Conservation (phyloP, 1,140 invertebrate species). For the Muscidifurax raptorellus region DNA sequence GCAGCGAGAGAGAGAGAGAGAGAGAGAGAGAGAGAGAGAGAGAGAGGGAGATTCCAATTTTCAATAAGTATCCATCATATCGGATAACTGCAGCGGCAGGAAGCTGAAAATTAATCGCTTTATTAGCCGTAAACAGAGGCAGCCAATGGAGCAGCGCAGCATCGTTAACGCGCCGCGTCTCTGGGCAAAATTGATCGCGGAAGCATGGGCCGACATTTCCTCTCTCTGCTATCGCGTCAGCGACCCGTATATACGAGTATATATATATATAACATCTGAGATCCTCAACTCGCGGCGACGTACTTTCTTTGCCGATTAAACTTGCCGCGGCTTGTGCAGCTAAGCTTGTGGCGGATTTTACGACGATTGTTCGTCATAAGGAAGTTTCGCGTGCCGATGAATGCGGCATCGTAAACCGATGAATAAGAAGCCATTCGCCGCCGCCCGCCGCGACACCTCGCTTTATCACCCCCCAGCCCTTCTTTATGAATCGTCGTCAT, state of each 20-base stretch:
- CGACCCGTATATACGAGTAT: too few relatives aligned
- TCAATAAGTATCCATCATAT: not conserved
- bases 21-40: too few relatives aligned
- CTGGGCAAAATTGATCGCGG: constrained; percentile 34
- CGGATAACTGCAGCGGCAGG: not conserved
- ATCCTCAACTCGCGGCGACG: not conserved
- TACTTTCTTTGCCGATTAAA: constrained; percentile 39
- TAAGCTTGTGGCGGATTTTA: constrained; percentile 55
- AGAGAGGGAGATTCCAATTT: not conserved
- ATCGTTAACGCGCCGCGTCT: constrained; percentile 7
- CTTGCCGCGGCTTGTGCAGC: not conserved
- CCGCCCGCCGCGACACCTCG: not conserved
- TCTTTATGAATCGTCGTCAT: not conserved
- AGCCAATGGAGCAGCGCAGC: not conserved
- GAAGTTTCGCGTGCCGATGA: constrained; percentile 57
- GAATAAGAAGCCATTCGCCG: constrained; percentile 59
- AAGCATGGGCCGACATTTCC: not conserved
- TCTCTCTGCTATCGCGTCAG: not conserved
- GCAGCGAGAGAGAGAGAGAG: too few relatives aligned
- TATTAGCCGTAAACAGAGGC: constrained; percentile 44
- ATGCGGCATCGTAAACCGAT: constrained; percentile 58
- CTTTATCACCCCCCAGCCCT: not conserved
- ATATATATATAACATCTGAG: not conserved
- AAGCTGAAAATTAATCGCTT: constrained; percentile 44
- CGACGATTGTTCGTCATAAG: constrained; percentile 59